Evolutionary conservation across 2,113 vertebrate genomes (phyloP).

Genomic region (Pseudorhombus dupliciocellatus): DNA sequence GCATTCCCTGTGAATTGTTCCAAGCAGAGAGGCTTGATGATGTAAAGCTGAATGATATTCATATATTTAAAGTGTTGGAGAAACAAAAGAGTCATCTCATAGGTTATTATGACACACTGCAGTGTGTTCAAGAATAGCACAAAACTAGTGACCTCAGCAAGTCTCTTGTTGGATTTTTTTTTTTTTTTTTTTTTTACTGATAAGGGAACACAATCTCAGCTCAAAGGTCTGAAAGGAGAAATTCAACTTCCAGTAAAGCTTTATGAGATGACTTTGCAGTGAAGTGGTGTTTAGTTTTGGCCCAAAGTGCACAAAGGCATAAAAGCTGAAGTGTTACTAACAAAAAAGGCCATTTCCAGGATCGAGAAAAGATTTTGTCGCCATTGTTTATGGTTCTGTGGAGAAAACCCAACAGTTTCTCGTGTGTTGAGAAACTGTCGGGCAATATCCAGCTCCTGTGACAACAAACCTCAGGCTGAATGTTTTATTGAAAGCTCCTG

Average conservation of each 20-base stretch:
- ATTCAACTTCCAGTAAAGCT: background rate
- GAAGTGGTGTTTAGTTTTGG: slow-evolving; percentile 12
- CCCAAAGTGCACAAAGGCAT: background rate
- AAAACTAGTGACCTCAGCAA: slow-evolving; percentile 9
- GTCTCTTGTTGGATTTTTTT: background rate
- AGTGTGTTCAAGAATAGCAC: slow-evolving; percentile 5
- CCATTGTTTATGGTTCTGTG: slow-evolving; percentile 4
- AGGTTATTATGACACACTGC: background rate
- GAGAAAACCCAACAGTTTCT: slow-evolving; percentile 5
- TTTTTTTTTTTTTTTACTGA: background rate
- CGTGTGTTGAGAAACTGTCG: too few species aligned
- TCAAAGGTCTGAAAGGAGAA: slow-evolving; percentile 3
- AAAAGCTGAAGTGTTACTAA: slow-evolving; percentile 14
- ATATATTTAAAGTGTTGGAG: background rate
- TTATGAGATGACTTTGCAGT: slow-evolving; percentile 5
- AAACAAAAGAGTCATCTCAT: slow-evolving; percentile 27
- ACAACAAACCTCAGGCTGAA: slow-evolving; percentile 14
- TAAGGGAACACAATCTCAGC: background rate
- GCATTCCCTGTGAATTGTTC: background rate
- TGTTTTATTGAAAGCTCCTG: slow-evolving; percentile 6
- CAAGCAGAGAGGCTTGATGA: background rate
- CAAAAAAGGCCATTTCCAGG: background rate
- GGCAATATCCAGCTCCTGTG: slow-evolving; percentile 4
- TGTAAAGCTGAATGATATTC: background rate
- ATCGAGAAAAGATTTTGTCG: slow-evolving; percentile 1